Conservation (phyloP, 2,888 invertebrate genomes). For the Zygogramma bicolorata region DNA sequence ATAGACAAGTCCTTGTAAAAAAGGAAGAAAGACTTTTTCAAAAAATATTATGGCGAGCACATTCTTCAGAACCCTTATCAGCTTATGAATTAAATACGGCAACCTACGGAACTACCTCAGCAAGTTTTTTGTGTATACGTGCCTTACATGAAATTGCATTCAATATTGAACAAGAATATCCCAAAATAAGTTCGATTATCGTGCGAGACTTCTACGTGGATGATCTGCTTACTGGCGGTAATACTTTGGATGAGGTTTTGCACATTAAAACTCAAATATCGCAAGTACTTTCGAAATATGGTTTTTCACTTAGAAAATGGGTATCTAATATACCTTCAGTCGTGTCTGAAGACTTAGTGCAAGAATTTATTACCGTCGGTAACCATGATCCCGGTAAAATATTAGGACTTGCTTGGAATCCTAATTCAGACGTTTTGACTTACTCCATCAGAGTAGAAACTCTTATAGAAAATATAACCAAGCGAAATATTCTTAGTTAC, state of each 20-base stretch:
- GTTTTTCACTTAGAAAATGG: too few relatives aligned
- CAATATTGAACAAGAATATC: too few relatives aligned
- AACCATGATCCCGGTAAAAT: neutral
- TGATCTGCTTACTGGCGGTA: constrained; percentile 11
- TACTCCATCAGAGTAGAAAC: too few relatives aligned
- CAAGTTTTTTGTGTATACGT: too few relatives aligned
- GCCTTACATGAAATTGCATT: too few relatives aligned
- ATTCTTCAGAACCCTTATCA: neutral
- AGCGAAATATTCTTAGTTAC: too few relatives aligned
- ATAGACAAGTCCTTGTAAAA: constrained; percentile 22
- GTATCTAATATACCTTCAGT: neutral
- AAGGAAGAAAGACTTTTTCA: constrained; percentile 21
- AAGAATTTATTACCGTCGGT: neutral
- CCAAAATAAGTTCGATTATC: too few relatives aligned
- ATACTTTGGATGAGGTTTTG: neutral
- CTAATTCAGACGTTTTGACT: too few relatives aligned
- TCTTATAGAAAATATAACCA: too few relatives aligned
- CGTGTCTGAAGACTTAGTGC: neutral
- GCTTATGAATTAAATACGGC: constrained; percentile 23
- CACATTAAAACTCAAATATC: neutral
- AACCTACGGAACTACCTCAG: constrained; percentile 27
- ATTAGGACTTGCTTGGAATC: too few relatives aligned
- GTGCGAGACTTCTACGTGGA: too few relatives aligned
- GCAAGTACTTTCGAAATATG: neutral
- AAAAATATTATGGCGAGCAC: constrained; percentile 30